These are phyloP conservation scores for Larimichthys polyactis DNA, from an alignment of 2,113 vertebrate species.

Conservation along the genomic window DNA sequence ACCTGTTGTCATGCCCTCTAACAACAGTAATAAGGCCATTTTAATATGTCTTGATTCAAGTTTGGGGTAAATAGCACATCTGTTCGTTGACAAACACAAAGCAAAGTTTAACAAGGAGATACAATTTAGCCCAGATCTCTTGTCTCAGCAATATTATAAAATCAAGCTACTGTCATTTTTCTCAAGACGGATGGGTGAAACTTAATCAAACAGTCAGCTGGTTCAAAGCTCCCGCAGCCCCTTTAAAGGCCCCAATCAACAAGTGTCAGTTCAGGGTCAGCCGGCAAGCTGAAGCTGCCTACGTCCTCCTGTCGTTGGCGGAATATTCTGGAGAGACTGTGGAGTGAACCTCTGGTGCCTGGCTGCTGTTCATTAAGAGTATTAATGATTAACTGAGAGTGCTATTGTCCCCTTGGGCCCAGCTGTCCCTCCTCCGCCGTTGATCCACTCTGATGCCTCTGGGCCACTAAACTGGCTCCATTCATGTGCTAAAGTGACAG, in stretches of 20 bases:
- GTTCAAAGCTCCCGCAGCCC: slow-evolving; percentile 53
- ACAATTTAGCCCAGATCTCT: background rate
- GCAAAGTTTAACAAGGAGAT: slow-evolving; percentile 21
- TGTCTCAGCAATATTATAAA: slow-evolving; percentile 14
- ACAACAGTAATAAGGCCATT: background rate
- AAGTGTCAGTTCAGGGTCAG: slow-evolving; percentile 77
- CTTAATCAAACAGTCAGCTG: slow-evolving; percentile 48
- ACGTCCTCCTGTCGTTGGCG: slow-evolving; percentile 63
- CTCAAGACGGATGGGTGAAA: slow-evolving; percentile 19
- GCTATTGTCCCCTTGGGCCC: slow-evolving; percentile 77
- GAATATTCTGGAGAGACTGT: slow-evolving; percentile 72
- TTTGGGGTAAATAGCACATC: background rate
- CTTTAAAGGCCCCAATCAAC: slow-evolving; percentile 71
- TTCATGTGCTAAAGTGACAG: slow-evolving; percentile 84
- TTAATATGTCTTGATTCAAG: background rate
- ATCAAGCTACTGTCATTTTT: slow-evolving; percentile 34
- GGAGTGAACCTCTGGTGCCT: slow-evolving; percentile 77
- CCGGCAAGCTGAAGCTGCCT: slow-evolving; percentile 37
- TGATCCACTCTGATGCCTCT: slow-evolving; percentile 81
- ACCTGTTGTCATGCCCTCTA: background rate
- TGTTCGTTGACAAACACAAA: background rate
- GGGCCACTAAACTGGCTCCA: slow-evolving; percentile 73
- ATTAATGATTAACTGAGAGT: slow-evolving; percentile 85
- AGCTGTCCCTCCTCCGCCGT: slow-evolving; percentile 79
- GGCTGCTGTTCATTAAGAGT: slow-evolving; percentile 82